Percentiles rank a stretch among this genome's conserved stretches.
phyloP scores from a whole-genome alignment of 2,113 vertebrate genomes.

The Delphinus delphis region DNA sequence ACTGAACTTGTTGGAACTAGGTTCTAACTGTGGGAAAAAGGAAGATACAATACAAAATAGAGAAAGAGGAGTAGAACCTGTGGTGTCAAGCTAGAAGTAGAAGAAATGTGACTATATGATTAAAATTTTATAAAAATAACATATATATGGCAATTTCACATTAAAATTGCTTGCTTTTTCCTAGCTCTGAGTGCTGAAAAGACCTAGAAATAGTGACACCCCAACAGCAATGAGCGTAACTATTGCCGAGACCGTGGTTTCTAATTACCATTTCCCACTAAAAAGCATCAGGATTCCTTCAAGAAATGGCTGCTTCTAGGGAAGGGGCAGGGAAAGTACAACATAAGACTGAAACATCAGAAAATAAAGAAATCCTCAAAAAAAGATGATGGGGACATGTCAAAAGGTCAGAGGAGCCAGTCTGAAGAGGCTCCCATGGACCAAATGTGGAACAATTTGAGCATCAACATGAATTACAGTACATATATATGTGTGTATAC shows the following conservation, averaged over 20 bases:
- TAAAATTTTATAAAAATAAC: not conserved
- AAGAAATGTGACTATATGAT: not conserved
- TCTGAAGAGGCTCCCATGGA: not conserved
- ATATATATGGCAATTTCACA: not conserved
- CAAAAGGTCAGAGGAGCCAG: not conserved
- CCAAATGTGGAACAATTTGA: not conserved
- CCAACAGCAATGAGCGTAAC: not conserved
- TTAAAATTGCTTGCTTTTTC: not conserved
- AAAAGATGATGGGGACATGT: not conserved
- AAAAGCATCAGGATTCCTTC: not conserved
- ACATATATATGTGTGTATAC: not conserved
- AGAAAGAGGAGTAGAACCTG: not conserved
- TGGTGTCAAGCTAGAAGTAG: not conserved
- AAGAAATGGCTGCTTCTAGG: not conserved
- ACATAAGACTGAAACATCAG: not conserved
- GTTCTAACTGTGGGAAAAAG: not conserved
- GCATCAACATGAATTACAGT: slow-evolving; percentile 3
- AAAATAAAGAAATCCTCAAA: not conserved
- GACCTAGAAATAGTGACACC: not conserved
- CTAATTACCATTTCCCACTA: not conserved
- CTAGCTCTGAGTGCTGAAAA: not conserved
- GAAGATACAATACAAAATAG: not conserved
- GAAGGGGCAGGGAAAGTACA: not conserved
- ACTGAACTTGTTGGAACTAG: not conserved
- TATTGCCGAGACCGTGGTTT: not conserved